Conservation (phyloP, 1,140 invertebrate genomes). For the Venturia canescens region DNA sequence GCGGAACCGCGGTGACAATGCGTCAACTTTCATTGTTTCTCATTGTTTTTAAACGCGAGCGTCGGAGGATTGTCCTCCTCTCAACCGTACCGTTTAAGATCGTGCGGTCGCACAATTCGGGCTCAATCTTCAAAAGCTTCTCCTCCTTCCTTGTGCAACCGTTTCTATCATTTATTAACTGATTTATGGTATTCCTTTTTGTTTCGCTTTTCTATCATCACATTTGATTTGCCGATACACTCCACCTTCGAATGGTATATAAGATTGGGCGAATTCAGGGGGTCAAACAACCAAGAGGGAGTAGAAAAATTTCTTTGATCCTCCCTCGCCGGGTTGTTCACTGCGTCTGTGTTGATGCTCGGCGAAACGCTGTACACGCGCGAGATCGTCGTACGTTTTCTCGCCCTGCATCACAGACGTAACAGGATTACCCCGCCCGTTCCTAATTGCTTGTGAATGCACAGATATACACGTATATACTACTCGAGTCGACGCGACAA, state of each 20-base stretch:
- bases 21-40: too few species aligned
- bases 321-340: conserved; percentile 59
- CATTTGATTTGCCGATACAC: conserved; percentile 13
- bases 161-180: background rate
- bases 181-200: background rate
- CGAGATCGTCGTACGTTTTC: conserved; percentile 30
- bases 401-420: conserved; percentile 48
- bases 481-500: conserved; percentile 62
- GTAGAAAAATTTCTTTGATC: conserved; percentile 62
- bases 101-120: background rate
- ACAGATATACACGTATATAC: too few species aligned
- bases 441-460: conserved; percentile 70
- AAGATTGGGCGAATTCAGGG: conserved; percentile 13
- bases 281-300: background rate
- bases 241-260: background rate
- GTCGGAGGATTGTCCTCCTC: background rate
- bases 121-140: conserved; percentile 7
- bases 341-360: conserved; percentile 26
- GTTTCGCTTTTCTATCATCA: conserved; percentile 6
- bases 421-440: conserved; percentile 70
- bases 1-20: too few species aligned
- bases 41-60: too few species aligned
- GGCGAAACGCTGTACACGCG: background rate
- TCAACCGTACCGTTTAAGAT: background rate
- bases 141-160: too few species aligned